A percentile compares a stretch with the other conserved stretches of the same genome.
Evolutionary conservation across 1,140 invertebrate genomes (phyloP).

Genomic region (Drosophila neocordata): DNA sequence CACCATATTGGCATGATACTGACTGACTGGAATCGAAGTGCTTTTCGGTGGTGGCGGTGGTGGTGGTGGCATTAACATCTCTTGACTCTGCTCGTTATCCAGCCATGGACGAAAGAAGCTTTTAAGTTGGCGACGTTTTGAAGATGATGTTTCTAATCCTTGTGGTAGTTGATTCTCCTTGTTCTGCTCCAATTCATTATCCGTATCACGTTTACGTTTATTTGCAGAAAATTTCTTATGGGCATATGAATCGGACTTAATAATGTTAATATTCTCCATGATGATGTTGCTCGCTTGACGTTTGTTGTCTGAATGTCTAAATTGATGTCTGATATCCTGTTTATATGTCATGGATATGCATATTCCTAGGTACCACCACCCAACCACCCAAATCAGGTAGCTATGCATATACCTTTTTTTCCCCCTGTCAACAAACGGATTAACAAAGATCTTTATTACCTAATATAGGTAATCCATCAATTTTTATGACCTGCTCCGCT

Average conservation of each 20-base stretch:
- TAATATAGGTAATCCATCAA: constrained; percentile 27
- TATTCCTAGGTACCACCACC: not conserved
- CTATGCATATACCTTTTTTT: constrained; percentile 9
- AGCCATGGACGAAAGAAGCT: constrained; percentile 62
- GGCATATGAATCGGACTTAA: constrained; percentile 19
- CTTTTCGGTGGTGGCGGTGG: not conserved
- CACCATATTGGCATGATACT: constrained; percentile 69
- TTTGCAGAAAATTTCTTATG: constrained; percentile 57
- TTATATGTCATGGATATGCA: constrained; percentile 47
- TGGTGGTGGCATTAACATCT: not conserved
- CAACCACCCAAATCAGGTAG: constrained; percentile 38
- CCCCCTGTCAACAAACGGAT: constrained; percentile 55
- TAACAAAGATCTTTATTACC: constrained; percentile 53
- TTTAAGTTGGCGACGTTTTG: constrained; percentile 44
- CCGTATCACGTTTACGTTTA: constrained; percentile 54
- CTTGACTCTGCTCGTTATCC: constrained; percentile 45
- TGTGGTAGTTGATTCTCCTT: constrained; percentile 26
- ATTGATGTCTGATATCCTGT: constrained; percentile 45
- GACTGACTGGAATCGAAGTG: constrained; percentile 13
- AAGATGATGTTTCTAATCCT: not conserved
- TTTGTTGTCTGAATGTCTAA: constrained; percentile 50
- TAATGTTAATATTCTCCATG: constrained; percentile 20
- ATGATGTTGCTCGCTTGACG: constrained; percentile 50
- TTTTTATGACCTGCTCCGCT: constrained; percentile 47
- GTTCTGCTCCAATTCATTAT: constrained; percentile 25